phyloP scores from a whole-genome alignment of 2,113 vertebrate species.

The Onychorhynchus coronatus region DNA sequence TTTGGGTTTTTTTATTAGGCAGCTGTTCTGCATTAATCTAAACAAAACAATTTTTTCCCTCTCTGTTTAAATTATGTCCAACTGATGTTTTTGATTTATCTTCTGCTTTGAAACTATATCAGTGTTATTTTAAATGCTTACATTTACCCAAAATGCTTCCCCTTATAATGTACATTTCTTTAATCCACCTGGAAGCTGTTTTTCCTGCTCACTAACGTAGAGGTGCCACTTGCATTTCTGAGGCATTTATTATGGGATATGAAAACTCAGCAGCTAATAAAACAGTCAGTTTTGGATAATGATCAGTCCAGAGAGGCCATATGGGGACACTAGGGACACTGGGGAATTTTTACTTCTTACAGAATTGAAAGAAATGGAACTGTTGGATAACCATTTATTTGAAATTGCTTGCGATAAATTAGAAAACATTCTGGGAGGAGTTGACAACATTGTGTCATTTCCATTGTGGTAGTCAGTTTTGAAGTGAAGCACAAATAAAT shows the following conservation, averaged over 20 bases:
- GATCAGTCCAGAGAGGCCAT: conserved; percentile 55
- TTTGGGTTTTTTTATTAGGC: not conserved
- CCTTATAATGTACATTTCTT: not conserved
- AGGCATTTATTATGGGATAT: not conserved
- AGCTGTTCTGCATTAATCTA: conserved; percentile 11
- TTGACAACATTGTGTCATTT: conserved; percentile 31
- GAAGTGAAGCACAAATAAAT: not conserved
- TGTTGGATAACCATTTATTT: conserved; percentile 16
- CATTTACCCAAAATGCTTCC: not conserved
- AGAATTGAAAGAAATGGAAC: conserved; percentile 59
- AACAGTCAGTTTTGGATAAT: conserved; percentile 44
- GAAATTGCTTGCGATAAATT: conserved; percentile 48
- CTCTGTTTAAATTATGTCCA: not conserved
- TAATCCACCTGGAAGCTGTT: not conserved
- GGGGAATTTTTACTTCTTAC: conserved; percentile 54
- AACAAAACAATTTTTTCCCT: not conserved
- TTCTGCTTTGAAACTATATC: not conserved
- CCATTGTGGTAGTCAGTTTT: conserved; percentile 44
- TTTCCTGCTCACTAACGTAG: not conserved
- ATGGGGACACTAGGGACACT: conserved; percentile 41
- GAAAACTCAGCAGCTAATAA: conserved; percentile 59
- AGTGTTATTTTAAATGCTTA: not conserved
- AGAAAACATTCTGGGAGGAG: conserved; percentile 29
- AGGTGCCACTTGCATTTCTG: not conserved
- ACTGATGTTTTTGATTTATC: not conserved